Base-by-base conservation (phyloP, 2,113 vertebrate species). In the Passerina amoena region DNA sequence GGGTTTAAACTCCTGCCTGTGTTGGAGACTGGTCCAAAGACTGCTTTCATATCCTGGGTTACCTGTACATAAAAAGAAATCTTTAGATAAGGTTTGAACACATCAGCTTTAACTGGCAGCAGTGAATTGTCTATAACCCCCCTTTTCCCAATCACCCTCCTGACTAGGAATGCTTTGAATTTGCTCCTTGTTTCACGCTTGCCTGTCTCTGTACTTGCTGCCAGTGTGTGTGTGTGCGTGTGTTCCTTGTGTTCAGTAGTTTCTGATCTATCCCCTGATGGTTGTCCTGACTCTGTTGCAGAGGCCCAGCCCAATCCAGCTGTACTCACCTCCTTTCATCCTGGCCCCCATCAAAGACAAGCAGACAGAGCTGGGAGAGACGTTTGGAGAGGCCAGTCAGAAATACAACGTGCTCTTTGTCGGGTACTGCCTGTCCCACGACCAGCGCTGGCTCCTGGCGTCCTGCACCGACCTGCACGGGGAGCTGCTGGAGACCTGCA, bases 401-500 rank as follows among this genome's bases (percentile, higher is more conserved):
- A 99, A 99, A 80, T 99, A 99, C 97, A 99, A 99, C 1, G 99
- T 99, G 72, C 99, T 99, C 44, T 99, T 98, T 61, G 99, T 99
- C 16, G 99, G 99, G 14, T 99, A 99, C 79, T 99, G 99, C 93
- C 98, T 99, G 86, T 99, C 99, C 68, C 99, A 99, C 3, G 99
- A 99, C 96, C 99, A 99, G 98, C 99, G 99, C 73, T 99, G 99
- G 99, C 98, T 99, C 63, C 97, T 99, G 96, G 99, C 99, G 21
- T 99, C 99, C 95, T 99, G 99, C 97, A 99, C 99, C 1, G 99
- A 99, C 97, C 99, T 99, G 96, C 98, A 99, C 8, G 99, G 99
- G 56, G 99, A 99, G 90, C 95, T 99, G 59, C 28, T 99, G 90
- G 99, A 99, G 95, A 99, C 99, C 75, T 99, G 98, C 95, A 97